Conservation (phyloP, 2,888 invertebrate species). For the Ichneumoninae sp. region DNA sequence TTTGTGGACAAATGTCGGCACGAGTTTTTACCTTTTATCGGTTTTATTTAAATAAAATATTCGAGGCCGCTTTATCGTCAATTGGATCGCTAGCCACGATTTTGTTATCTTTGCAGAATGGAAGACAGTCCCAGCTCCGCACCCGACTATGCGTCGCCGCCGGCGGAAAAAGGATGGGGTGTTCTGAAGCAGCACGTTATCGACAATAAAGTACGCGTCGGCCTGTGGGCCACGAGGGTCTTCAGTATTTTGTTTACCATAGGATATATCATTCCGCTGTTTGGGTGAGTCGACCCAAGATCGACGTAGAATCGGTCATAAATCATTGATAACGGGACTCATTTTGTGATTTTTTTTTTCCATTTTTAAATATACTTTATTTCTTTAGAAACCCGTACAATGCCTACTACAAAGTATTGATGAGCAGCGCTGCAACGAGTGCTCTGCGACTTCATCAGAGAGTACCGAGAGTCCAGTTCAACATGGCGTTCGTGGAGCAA, state of each 20-base stretch:
- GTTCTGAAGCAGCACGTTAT: conserved; percentile 90
- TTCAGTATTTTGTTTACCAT: conserved; percentile 93
- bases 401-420: conserved; percentile 95
- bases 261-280: conserved; percentile 94
- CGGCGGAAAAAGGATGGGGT: conserved; percentile 86
- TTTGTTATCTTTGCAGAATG: conserved; percentile 72
- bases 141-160: conserved; percentile 71
- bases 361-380: conserved; percentile 47
- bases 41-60: neutral
- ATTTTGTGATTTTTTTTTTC: neutral
- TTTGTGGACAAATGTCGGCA: neutral
- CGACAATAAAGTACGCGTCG: conserved; percentile 94
- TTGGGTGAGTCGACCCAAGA: conserved; percentile 88
- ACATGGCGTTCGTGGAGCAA: conserved; percentile 92
- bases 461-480: conserved; percentile 93
- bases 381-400: conserved; percentile 89
- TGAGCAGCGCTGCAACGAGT: conserved; percentile 97
- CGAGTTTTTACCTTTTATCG: neutral
- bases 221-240: conserved; percentile 94
- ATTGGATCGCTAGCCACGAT: neutral
- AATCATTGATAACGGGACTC: too few relatives aligned
- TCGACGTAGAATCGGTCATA: too few relatives aligned
- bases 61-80: neutral
- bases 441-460: conserved; percentile 98
- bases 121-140: conserved; percentile 74